Evolutionary conservation across 1,140 invertebrate species (phyloP), one percentile per base, ranked within the genome.

Genomic region (Diprion similis): DNA sequence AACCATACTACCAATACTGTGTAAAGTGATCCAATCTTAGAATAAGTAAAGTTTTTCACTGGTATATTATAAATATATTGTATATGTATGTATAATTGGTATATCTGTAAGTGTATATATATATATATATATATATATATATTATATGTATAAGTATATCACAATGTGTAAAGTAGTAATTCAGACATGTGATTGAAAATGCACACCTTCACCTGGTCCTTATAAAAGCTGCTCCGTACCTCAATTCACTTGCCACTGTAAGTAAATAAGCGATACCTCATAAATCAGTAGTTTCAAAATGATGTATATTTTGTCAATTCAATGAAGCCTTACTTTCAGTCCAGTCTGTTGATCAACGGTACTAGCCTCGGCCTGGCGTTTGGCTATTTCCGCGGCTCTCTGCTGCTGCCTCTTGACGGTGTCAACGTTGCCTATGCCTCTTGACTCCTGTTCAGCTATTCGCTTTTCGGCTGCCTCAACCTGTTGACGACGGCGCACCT

Each of bases 381-480:
- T 85, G 74, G 88, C 80, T 37, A 84, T 75, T 75, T 89, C 85
- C 66, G 84, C 80, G 65, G 77, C 76, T 65, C 76, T 79, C 74
- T 85, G 81, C 77, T 90, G 85, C 77, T 90, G 85, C 70, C 85
- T 80, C 77, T 85, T 89, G 0, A 91, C 84, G 37, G 82, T 83
- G 69, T 90, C 87, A 8, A 89, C 79, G 83, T 91, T 88, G 78
- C 89, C 89, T 24, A 91, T 86, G 15, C 90, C 90, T 73, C 89
- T 79, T 64, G 72, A 78, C 77, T 90, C 89, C 72, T 89, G 84
- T 64, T 89, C 85, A 69, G 81, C 77, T 59, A 86, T 75, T 71
- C 90, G 82, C 75, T 81, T 88, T 73, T 91, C 90, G 68, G 90
- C 90, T 24, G 90, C 90, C 78, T 89, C 90, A 10, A 86, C 87